Evolutionary conservation across 2,888 invertebrate species (phyloP).

Genomic region (Spatulosminthurus flaviceps): DNA sequence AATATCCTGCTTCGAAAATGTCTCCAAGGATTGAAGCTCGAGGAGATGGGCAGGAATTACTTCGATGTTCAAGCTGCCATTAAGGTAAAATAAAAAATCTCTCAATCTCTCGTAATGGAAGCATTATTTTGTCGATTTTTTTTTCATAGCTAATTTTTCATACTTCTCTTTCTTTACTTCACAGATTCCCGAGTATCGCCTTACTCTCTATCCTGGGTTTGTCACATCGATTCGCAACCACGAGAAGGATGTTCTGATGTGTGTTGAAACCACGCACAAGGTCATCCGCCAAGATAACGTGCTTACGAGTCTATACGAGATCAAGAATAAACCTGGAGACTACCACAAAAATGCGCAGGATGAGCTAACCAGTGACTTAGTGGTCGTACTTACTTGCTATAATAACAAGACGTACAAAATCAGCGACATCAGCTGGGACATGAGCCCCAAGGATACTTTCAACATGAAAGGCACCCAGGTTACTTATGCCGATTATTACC

Average conservation of each 20-base stretch:
- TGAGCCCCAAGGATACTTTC: conserved; percentile 78
- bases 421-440: conserved; percentile 83
- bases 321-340: not conserved
- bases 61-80: conserved; percentile 64
- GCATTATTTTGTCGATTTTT: no score
- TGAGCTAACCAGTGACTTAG: conserved; percentile 70
- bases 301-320: conserved; percentile 70
- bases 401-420: conserved; percentile 89
- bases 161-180: not conserved
- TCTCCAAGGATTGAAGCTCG: conserved; percentile 51
- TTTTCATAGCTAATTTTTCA: conserved; percentile 1
- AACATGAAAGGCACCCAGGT: conserved; percentile 40
- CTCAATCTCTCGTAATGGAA: no score
- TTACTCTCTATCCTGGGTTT: conserved; percentile 78
- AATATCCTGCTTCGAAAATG: conserved; percentile 56
- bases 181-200: conserved; percentile 71
- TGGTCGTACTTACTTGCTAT: conserved; percentile 86
- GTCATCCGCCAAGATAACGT: conserved; percentile 82
- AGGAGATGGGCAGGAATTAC: conserved; percentile 54
- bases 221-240: conserved; percentile 82
- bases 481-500: conserved; percentile 55
- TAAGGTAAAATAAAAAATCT: no score
- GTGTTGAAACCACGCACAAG: conserved; percentile 83
- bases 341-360: conserved; percentile 66
- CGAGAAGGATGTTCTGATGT: conserved; percentile 77